Conservation (phyloP, 2,113 vertebrate genomes). For the Brachyhypopomus gauderio region DNA sequence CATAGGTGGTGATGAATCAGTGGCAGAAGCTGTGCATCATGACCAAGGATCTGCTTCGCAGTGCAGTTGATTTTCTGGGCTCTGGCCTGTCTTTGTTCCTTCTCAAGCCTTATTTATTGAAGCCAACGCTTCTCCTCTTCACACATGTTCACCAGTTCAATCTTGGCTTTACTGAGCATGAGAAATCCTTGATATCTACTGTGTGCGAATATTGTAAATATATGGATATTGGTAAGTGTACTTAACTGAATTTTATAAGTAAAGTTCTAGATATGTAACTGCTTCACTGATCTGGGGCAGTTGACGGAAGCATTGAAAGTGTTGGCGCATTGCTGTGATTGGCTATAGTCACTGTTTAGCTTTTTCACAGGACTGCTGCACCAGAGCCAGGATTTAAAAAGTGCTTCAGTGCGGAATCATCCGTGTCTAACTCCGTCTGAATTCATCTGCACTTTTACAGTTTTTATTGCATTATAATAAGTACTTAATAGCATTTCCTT, state of each 20-base stretch:
- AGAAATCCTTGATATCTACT: conserved; percentile 3
- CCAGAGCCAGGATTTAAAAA: conserved; percentile 5
- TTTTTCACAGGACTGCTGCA: not conserved
- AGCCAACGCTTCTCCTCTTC: conserved; percentile 23
- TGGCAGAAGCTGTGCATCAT: conserved; percentile 21
- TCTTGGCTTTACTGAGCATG: conserved; percentile 16
- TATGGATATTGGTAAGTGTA: conserved; percentile 29
- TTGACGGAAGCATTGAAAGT: not conserved
- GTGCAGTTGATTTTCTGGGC: conserved; percentile 10
- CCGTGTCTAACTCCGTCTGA: not conserved
- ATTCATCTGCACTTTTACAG: conserved; percentile 10
- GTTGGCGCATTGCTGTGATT: not conserved
- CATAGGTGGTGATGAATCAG: conserved; percentile 3
- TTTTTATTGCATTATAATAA: not conserved
- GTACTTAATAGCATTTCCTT: not conserved
- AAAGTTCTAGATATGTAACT: conserved; percentile 12
- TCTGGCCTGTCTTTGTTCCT: conserved; percentile 10
- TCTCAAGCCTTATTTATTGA: conserved; percentile 40
- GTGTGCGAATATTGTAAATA: conserved; percentile 42
- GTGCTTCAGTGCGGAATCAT: not conserved
- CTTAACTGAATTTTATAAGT: conserved; percentile 37
- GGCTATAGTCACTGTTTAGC: conserved; percentile 9
- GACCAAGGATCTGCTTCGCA: conserved; percentile 28
- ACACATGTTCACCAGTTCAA: not conserved
- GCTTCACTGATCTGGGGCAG: not conserved